Evolutionary conservation across 2,888 invertebrate genomes (phyloP).

Genomic region (Eupithecia inturbata): DNA sequence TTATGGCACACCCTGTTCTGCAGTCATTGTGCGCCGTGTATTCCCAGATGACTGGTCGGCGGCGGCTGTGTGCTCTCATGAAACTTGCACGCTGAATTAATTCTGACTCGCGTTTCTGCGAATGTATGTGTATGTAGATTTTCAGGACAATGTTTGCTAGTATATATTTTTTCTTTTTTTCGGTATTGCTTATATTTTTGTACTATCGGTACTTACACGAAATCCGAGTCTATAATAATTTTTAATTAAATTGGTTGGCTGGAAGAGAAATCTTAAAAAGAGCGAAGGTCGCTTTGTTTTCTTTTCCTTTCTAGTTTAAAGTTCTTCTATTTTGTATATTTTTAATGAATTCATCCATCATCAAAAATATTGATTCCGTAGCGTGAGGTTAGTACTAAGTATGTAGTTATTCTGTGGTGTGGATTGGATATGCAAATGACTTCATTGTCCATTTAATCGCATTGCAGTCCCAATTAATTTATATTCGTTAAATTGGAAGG

Average conservation of each 20-base stretch:
- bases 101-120: constrained; percentile 45
- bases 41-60: constrained; percentile 49
- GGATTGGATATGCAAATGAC: background rate
- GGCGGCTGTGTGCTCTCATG: constrained; percentile 55
- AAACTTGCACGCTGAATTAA: constrained; percentile 55
- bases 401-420: no score
- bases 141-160: constrained; percentile 21
- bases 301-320: background rate
- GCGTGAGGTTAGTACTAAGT: background rate
- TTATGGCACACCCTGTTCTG: constrained; percentile 37
- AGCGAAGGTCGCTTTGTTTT: no score
- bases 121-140: constrained; percentile 33
- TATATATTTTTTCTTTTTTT: no score
- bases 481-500: background rate
- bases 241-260: no score
- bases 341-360: background rate
- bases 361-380: background rate
- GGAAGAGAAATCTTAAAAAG: no score
- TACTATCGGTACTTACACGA: no score
- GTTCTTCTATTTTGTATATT: background rate
- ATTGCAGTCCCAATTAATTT: constrained; percentile 7
- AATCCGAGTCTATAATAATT: background rate
- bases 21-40: constrained; percentile 51
- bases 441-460: constrained; percentile 2
- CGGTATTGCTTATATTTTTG: no score